These are phyloP conservation scores for Notospermus geniculatus DNA, from an alignment of 1,140 invertebrate species.

Conservation along the genomic window DNA sequence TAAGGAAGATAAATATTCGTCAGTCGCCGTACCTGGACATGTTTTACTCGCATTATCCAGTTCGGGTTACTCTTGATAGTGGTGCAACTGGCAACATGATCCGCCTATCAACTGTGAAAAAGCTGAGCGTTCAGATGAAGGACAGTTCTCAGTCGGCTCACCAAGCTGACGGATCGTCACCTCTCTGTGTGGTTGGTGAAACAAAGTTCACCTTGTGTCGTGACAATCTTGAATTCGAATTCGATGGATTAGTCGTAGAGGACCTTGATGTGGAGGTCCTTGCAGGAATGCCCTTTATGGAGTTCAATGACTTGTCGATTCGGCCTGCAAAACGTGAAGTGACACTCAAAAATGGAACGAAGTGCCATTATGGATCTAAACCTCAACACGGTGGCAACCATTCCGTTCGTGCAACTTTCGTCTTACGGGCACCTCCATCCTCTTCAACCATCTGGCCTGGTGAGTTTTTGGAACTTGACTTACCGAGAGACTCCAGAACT, in stretches of 20 bases:
- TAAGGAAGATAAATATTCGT: too few relatives aligned
- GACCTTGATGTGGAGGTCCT: conserved; percentile 20
- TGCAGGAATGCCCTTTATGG: conserved; percentile 23
- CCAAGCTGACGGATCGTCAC: conserved; percentile 22
- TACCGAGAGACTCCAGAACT: too few relatives aligned
- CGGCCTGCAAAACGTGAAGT: neutral
- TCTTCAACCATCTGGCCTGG: too few relatives aligned
- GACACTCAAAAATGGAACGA: too few relatives aligned
- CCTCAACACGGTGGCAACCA: too few relatives aligned
- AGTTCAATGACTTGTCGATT: conserved; percentile 12
- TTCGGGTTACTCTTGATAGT: conserved; percentile 11
- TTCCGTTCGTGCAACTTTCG: too few relatives aligned
- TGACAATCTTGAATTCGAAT: conserved; percentile 6
- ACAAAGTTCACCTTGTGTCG: conserved; percentile 11
- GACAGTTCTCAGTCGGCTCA: conserved; percentile 12
- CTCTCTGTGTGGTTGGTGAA: conserved; percentile 17
- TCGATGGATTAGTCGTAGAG: conserved; percentile 22
- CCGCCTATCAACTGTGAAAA: neutral
- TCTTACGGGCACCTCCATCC: too few relatives aligned
- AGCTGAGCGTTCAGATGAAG: conserved; percentile 2
- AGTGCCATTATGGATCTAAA: too few relatives aligned
- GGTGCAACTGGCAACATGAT: conserved; percentile 15
- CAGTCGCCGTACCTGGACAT: conserved; percentile 14
- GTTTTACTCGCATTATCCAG: conserved; percentile 12
- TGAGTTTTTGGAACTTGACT: too few relatives aligned